Conservation (phyloP, 2,888 invertebrate species). For the Epiblema foenella region DNA sequence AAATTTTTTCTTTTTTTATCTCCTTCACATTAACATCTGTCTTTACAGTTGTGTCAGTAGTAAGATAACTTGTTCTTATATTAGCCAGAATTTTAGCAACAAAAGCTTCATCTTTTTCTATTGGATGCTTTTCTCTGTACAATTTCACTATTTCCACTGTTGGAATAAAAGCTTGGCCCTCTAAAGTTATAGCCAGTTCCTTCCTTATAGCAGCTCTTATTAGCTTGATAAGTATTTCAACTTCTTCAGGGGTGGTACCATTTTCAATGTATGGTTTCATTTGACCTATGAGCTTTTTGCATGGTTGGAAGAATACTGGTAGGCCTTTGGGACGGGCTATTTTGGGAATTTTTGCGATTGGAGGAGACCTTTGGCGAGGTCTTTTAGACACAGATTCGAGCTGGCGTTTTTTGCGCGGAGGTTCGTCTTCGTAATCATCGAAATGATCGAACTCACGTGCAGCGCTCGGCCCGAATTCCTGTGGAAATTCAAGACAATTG, state of each 20-base stretch:
- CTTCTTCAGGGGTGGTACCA: slow-evolving; percentile 22
- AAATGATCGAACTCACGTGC: slow-evolving; percentile 45
- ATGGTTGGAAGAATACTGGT: slow-evolving; percentile 36
- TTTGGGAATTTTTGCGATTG: not conserved
- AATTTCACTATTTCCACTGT: slow-evolving; percentile 44
- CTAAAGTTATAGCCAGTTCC: slow-evolving; percentile 49
- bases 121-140: slow-evolving; percentile 51
- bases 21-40: slow-evolving; percentile 1
- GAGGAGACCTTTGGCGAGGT: slow-evolving; percentile 9
- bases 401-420: slow-evolving; percentile 29
- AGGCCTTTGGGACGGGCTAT: not conserved
- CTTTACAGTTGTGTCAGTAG: slow-evolving; percentile 21
- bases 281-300: slow-evolving; percentile 33
- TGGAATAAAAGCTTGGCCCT: slow-evolving; percentile 43
- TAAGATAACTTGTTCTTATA: slow-evolving; percentile 46
- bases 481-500: slow-evolving; percentile 47
- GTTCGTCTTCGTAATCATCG: slow-evolving; percentile 22
- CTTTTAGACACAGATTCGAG: slow-evolving; percentile 10
- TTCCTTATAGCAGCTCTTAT: slow-evolving; percentile 48
- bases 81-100: slow-evolving; percentile 47
- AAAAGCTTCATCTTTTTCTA: slow-evolving; percentile 48
- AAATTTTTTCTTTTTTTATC: slow-evolving; percentile 24
- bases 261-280: slow-evolving; percentile 32
- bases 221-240: slow-evolving; percentile 31
- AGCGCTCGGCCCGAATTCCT: slow-evolving; percentile 52